These are phyloP conservation scores for Thaumetopoea pityocampa DNA, from an alignment of 1,140 invertebrate genomes.

Conservation along the genomic window DNA sequence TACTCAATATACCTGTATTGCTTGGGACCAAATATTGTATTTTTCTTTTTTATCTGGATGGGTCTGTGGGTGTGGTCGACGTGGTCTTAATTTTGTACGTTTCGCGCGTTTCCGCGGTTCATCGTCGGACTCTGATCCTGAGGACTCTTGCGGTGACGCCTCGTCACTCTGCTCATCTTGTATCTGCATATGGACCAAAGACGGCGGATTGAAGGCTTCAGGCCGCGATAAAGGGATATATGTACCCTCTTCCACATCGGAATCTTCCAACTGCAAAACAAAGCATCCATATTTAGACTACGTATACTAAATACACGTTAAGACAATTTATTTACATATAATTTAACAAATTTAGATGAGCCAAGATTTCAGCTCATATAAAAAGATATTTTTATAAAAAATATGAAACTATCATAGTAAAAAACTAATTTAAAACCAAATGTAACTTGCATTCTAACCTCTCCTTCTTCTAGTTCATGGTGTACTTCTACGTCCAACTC, in stretches of 20 bases:
- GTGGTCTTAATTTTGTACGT: conserved; percentile 50
- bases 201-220: conserved; percentile 63
- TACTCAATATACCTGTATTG: conserved; percentile 57
- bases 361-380: too few species aligned
- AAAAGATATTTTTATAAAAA: too few species aligned
- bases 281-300: conserved; percentile 2
- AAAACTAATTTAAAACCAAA: conserved; percentile 9
- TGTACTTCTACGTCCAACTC: conserved; percentile 60
- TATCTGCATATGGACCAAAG: conserved; percentile 66
- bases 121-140: conserved; percentile 58
- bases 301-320: conserved; percentile 9
- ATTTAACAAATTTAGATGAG: background rate
- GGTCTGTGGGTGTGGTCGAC: conserved; percentile 38
- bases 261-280: conserved; percentile 62
- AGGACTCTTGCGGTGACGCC: conserved; percentile 45
- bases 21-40: conserved; percentile 68
- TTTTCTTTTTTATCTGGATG: conserved; percentile 54
- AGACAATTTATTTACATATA: too few species aligned
- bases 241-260: conserved; percentile 64
- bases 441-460: conserved; percentile 45
- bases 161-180: conserved; percentile 68
- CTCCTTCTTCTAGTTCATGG: conserved; percentile 62
- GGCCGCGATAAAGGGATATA: conserved; percentile 61
- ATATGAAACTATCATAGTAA: too few species aligned
- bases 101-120: conserved; percentile 53